These are phyloP conservation scores for Passer montanus DNA, from an alignment of 2,113 vertebrate genomes.

Conservation along the genomic window DNA sequence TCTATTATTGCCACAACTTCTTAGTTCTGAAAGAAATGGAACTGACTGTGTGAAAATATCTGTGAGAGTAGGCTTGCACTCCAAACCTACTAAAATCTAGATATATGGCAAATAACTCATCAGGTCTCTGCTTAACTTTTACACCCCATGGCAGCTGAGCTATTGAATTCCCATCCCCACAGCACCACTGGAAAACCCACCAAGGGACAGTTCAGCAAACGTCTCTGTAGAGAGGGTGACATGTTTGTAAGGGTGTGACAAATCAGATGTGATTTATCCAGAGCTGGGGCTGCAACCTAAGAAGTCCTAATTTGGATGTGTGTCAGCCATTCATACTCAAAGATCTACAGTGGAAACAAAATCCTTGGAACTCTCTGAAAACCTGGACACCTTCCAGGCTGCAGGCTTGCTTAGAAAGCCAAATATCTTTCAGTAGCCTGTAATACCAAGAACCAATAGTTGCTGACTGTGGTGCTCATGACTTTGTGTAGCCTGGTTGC, in stretches of 20 bases:
- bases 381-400: not conserved
- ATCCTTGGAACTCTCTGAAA: not conserved
- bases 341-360: not conserved
- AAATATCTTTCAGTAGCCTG: not conserved
- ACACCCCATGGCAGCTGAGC: not conserved
- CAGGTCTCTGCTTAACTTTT: not conserved
- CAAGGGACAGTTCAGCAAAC: not conserved
- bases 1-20: not conserved
- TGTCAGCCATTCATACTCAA: not conserved
- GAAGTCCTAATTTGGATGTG: not conserved
- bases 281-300: not conserved
- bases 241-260: not conserved
- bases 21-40: not conserved
- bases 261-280: not conserved
- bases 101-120: not conserved
- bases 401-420: not conserved
- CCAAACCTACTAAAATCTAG: not conserved
- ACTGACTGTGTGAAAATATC: not conserved
- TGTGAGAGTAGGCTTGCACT: not conserved
- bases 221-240: not conserved
- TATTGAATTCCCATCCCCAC: not conserved
- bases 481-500: not conserved
- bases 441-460: not conserved
- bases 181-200: not conserved
- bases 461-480: not conserved